Conservation (phyloP, 1,140 invertebrate genomes). For the Drosophila ficusphila region DNA sequence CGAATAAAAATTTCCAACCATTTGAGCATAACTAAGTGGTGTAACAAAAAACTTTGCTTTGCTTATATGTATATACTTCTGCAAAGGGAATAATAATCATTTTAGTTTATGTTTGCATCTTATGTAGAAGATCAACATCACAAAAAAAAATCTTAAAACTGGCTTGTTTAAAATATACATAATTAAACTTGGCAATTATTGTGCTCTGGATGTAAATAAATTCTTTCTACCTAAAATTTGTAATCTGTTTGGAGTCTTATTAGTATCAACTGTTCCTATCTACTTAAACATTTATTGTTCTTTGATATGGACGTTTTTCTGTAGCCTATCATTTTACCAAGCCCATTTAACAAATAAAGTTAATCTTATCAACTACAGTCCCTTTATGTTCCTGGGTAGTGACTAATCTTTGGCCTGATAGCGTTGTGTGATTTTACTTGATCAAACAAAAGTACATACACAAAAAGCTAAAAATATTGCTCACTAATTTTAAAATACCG, state of each 20-base stretch:
- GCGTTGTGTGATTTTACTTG: neutral
- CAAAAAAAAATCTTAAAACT: no score
- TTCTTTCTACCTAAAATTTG: conserved; percentile 26
- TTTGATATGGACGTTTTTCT: conserved; percentile 10
- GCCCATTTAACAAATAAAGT: conserved; percentile 29
- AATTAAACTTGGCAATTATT: no score
- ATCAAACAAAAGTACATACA: neutral
- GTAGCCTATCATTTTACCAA: conserved; percentile 24
- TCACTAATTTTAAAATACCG: conserved; percentile 9
- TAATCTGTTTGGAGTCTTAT: conserved; percentile 58
- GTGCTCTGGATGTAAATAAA: conserved; percentile 5
- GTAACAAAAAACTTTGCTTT: no score
- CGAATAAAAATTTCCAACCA: no score
- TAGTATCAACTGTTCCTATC: conserved; percentile 42
- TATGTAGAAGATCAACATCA: no score
- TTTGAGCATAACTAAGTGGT: no score
- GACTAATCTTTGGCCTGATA: conserved; percentile 18
- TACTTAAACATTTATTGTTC: conserved; percentile 20
- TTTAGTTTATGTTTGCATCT: no score
- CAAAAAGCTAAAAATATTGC: neutral
- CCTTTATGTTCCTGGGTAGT: conserved; percentile 3
- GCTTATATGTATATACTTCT: no score
- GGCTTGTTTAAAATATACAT: no score
- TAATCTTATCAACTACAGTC: conserved; percentile 42
- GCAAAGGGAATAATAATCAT: no score